A percentile compares a stretch with the other conserved stretches of the same genome.
phyloP scores from a whole-genome alignment of 2,888 invertebrate species.

The Pinctada fucata region DNA sequence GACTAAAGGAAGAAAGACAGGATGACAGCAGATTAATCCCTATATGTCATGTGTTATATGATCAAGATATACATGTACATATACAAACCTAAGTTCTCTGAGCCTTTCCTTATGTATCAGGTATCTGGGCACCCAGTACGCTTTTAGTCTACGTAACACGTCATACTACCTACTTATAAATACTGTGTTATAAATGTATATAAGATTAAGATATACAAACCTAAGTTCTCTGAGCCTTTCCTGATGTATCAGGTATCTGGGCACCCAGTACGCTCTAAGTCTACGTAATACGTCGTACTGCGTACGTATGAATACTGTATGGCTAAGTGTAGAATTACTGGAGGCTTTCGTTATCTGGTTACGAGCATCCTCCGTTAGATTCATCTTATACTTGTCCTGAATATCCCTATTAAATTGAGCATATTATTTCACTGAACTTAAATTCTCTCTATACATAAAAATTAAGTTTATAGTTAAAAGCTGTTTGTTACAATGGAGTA shows the following conservation, averaged over 20 bases:
- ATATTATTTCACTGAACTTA: too few species aligned
- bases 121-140: slow-evolving; percentile 76
- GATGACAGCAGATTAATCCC: too few species aligned
- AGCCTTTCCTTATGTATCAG: slow-evolving; percentile 73
- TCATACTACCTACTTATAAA: slow-evolving; percentile 77
- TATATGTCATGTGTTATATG: too few species aligned
- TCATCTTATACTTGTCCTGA: slow-evolving; percentile 75
- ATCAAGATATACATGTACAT: too few species aligned
- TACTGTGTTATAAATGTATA: slow-evolving; percentile 58
- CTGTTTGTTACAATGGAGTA: too few species aligned
- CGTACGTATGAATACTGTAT: slow-evolving; percentile 75
- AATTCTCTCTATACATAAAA: too few species aligned
- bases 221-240: slow-evolving; percentile 59
- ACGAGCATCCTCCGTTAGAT: slow-evolving; percentile 72
- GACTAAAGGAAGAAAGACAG: too few species aligned
- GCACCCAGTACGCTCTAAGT: slow-evolving; percentile 76
- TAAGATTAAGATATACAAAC: slow-evolving; percentile 18
- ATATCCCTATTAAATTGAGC: slow-evolving; percentile 67
- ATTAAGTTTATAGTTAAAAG: too few species aligned
- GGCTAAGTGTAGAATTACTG: slow-evolving; percentile 69
- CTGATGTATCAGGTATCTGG: slow-evolving; percentile 73
- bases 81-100: slow-evolving; percentile 42
- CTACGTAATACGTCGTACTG: slow-evolving; percentile 76
- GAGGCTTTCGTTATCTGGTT: slow-evolving; percentile 70
- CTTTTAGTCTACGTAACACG: slow-evolving; percentile 73